Conservation (phyloP, 1,140 invertebrate genomes). For the Pissodes strobi region DNA sequence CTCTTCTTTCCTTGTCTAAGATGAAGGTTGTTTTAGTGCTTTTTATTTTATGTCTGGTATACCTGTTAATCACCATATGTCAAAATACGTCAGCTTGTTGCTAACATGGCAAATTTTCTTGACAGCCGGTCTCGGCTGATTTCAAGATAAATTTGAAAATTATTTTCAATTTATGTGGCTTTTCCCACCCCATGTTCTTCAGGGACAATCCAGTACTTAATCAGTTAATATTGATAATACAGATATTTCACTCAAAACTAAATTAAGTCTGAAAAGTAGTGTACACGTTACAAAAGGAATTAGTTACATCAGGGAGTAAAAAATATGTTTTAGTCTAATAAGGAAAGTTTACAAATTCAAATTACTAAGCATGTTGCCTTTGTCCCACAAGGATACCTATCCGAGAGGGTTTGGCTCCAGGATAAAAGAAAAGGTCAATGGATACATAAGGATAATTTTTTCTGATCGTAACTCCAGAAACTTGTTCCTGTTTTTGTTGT, state of each 20-base stretch:
- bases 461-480: constrained; percentile 92
- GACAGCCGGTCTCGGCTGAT: constrained; percentile 34
- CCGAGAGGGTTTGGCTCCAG: constrained; percentile 63
- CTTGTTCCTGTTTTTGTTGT: constrained; percentile 89
- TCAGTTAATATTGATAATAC: background rate
- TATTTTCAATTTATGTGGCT: background rate
- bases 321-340: constrained; percentile 22
- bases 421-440: constrained; percentile 72
- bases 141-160: background rate
- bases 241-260: background rate
- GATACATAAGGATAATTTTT: constrained; percentile 86
- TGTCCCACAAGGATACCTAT: constrained; percentile 75
- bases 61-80: background rate
- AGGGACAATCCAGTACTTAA: constrained; percentile 1
- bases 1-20: no score
- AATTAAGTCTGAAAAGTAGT: background rate
- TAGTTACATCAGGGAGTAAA: background rate
- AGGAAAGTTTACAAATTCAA: background rate
- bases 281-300: background rate
- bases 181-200: background rate
- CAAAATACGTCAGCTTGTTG: constrained; percentile 6
- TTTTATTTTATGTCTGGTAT: no score
- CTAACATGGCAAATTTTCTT: constrained; percentile 32
- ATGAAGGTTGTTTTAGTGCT: no score
- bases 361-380: constrained; percentile 68